Base-by-base conservation (phyloP, 2,888 invertebrate genomes). In the Melinaea menophilus region DNA sequence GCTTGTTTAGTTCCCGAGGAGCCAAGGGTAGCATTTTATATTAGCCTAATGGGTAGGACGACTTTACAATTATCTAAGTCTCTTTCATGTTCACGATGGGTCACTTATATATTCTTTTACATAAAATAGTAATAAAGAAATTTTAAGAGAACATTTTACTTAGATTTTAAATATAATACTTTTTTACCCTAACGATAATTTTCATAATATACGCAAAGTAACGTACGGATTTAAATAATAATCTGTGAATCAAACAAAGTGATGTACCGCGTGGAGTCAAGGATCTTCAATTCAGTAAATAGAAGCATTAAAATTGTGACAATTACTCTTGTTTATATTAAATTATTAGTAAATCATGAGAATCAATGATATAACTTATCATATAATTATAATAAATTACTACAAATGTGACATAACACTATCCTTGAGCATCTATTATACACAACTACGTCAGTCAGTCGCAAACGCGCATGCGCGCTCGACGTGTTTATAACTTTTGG, bases 1-100 rank as follows among this genome's bases (percentile, higher is more conserved):
- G 76, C 76, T 78, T 79, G 78, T 77, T 80, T 79, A 79, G 80
- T 77, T 72, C 65, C 63, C 68, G 63, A 55, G 66, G 63, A 62
- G 68, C 31, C 58, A 48, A 56, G 67, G 67, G 62, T 55, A 48
- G 64, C 64, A 66, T 72, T 71, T 68, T 59, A 65, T 68, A 72
- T 68, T 56, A 66, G 63, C 59, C 45, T 66, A 67, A 71, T 68
- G 64, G 55, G 48, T 63, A 57, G 48, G 45, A 31, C 61, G 55
- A 63, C 58, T 66, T 60, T 51, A 66, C 66, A 67, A 67, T 62
- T 67, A 64, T 34, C 47, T 35, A 37, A 34, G 48, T 61, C 59
- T 64, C 41, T 58, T 51, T 64, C 58, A 58, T 55, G 55, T 58
- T 61, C 9, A 11, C 41, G 7, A 9, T 31, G 31, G 9, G 31